phyloP scores from a whole-genome alignment of 2,113 vertebrate genomes.

The Pterocles gutturalis region DNA sequence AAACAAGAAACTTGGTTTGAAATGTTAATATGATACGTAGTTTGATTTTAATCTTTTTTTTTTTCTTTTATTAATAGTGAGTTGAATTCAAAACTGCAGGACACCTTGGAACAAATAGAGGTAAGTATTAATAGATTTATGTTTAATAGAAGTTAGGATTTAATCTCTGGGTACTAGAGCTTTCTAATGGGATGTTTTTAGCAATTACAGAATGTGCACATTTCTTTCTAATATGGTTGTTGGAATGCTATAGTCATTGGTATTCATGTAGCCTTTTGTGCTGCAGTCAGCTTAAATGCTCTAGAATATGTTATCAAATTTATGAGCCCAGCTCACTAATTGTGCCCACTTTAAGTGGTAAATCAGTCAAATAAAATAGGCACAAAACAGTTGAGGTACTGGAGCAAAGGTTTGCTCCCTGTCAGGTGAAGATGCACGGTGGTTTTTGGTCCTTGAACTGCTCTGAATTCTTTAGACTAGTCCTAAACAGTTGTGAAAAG shows the following conservation, averaged over 20 bases:
- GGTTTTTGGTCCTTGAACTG: background rate
- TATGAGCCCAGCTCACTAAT: background rate
- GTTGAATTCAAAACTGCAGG: conserved; percentile 97
- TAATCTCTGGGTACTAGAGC: background rate
- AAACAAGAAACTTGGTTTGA: background rate
- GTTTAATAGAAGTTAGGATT: background rate
- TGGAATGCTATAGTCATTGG: background rate
- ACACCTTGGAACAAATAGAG: conserved; percentile 99
- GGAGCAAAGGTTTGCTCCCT: background rate
- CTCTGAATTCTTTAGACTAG: background rate
- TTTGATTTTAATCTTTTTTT: background rate
- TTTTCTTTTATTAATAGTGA: conserved; percentile 80
- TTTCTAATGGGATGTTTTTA: background rate
- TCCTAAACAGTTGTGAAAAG: background rate
- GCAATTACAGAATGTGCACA: background rate
- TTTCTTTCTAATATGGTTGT: background rate
- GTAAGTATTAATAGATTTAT: conserved; percentile 73
- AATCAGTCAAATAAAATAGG: background rate
- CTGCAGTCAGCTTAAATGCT: background rate
- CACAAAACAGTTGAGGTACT: background rate
- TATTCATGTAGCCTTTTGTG: background rate
- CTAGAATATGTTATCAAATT: background rate
- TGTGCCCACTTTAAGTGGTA: background rate
- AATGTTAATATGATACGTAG: background rate
- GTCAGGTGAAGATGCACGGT: background rate